These are phyloP conservation scores for Acanthopleura granulata DNA, from an alignment of 2,888 invertebrate genomes.

Conservation along the genomic window DNA sequence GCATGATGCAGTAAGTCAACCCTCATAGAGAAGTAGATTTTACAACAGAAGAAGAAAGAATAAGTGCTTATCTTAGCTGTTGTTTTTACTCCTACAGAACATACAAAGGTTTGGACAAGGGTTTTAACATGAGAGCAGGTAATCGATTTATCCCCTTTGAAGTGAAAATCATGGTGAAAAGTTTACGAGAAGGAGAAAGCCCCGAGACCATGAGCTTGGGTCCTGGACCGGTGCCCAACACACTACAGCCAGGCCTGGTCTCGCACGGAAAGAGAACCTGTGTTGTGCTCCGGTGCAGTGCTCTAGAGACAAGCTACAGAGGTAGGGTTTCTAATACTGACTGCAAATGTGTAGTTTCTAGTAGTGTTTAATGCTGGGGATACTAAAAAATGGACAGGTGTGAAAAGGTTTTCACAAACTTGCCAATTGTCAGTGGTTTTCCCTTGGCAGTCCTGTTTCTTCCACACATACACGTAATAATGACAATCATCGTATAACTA, in stretches of 20 bases:
- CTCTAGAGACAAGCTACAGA: conserved; percentile 82
- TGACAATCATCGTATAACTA: background rate
- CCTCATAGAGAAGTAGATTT: too few relatives aligned
- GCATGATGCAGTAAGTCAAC: too few relatives aligned
- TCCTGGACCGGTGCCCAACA: conserved; percentile 58
- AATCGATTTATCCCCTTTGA: conserved; percentile 12
- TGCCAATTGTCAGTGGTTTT: too few relatives aligned
- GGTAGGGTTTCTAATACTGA: conserved; percentile 73
- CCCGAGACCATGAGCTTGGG: conserved; percentile 36
- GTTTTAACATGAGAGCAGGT: conserved; percentile 1
- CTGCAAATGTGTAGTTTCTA: too few relatives aligned
- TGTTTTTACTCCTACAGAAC: background rate
- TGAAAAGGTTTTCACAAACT: background rate
- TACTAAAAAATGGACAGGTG: background rate
- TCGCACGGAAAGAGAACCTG: conserved; percentile 25
- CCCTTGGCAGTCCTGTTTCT: too few relatives aligned
- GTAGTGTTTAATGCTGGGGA: too few relatives aligned
- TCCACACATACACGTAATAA: too few relatives aligned
- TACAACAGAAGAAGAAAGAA: too few relatives aligned
- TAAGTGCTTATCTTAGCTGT: too few relatives aligned
- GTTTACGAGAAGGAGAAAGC: conserved; percentile 8
- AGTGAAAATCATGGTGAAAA: background rate
- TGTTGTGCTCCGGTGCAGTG: conserved; percentile 79
- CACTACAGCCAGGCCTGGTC: conserved; percentile 28
- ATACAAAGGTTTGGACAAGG: conserved; percentile 27